A percentile compares a stretch with the other conserved stretches of the same genome.
phyloP scores from a whole-genome alignment of 2,113 vertebrate species.

The Acanthochromis polyacanthus region DNA sequence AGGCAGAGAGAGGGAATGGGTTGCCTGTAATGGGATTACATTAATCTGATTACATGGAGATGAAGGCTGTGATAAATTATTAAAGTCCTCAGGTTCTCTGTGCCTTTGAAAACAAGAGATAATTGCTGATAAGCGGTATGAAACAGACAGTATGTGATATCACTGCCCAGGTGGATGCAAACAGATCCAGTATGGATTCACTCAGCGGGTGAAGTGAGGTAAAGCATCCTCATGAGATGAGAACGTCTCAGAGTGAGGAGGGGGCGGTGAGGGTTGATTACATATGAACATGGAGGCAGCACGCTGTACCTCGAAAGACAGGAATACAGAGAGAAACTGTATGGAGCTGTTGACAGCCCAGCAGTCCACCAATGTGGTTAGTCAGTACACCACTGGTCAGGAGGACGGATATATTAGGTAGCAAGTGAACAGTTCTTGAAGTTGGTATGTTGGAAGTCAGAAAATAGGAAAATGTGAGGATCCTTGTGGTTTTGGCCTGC shows the following conservation, averaged over 20 bases:
- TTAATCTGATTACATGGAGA: slow-evolving; percentile 41
- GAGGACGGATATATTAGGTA: too few relatives aligned
- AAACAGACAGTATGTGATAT: slow-evolving; percentile 16
- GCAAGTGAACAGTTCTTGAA: too few relatives aligned
- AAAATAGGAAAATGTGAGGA: too few relatives aligned
- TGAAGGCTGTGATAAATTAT: slow-evolving; percentile 33
- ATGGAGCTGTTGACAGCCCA: too few relatives aligned
- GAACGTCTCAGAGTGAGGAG: too few relatives aligned
- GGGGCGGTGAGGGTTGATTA: neutral
- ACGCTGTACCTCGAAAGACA: too few relatives aligned
- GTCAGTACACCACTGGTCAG: too few relatives aligned
- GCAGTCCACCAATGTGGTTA: too few relatives aligned
- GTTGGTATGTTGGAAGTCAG: too few relatives aligned
- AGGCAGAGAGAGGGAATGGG: neutral
- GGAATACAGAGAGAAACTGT: too few relatives aligned
- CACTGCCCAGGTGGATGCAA: neutral
- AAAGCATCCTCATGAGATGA: neutral
- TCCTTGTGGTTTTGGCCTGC: too few relatives aligned
- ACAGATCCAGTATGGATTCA: neutral
- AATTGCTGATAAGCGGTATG: slow-evolving; percentile 38
- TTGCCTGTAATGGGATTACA: slow-evolving; percentile 36
- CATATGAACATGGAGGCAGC: too few relatives aligned
- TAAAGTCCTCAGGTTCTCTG: slow-evolving; percentile 26
- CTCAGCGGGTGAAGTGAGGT: neutral
- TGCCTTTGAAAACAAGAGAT: slow-evolving; percentile 26